A percentile compares a stretch with the other conserved stretches of the same genome.
phyloP scores from a whole-genome alignment of 2,113 vertebrate genomes.

The Diadophis punctatus region DNA sequence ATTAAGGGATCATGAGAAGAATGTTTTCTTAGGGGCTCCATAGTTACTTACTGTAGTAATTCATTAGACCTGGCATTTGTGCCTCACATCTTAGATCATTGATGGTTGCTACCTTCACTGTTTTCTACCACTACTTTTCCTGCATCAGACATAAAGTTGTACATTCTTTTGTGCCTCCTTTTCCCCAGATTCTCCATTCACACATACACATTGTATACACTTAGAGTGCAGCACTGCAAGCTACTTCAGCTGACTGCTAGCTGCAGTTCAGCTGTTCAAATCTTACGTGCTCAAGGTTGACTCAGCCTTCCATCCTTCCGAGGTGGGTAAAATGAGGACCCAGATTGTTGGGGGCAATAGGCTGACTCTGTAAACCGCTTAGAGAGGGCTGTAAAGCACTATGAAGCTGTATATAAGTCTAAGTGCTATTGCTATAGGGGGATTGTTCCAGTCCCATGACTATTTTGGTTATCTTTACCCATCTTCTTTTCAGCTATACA shows the following conservation, averaged over 20 bases:
- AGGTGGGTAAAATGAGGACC: too few relatives aligned
- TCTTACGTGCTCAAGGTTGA: too few relatives aligned
- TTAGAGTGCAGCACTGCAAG: too few relatives aligned
- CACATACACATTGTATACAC: neutral
- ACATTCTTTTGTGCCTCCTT: neutral
- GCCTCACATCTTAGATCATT: neutral
- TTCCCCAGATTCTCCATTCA: neutral
- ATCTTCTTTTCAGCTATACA: neutral
- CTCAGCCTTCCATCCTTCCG: too few relatives aligned
- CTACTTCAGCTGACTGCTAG: too few relatives aligned
- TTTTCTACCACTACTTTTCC: neutral
- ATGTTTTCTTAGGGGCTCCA: constrained; percentile 3
- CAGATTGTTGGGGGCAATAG: too few relatives aligned
- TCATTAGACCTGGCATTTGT: neutral
- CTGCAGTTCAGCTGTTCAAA: too few relatives aligned
- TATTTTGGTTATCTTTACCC: neutral
- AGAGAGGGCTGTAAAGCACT: too few relatives aligned
- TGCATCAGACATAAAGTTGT: neutral
- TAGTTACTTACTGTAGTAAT: neutral
- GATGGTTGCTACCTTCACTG: neutral
- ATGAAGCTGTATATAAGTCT: too few relatives aligned
- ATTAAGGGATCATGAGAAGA: constrained; percentile 21
- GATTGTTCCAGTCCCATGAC: neutral
- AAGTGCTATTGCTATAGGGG: too few relatives aligned
- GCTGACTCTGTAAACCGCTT: too few relatives aligned